phyloP scores from a whole-genome alignment of 2,888 invertebrate species.

The Seira sanloemensis region DNA sequence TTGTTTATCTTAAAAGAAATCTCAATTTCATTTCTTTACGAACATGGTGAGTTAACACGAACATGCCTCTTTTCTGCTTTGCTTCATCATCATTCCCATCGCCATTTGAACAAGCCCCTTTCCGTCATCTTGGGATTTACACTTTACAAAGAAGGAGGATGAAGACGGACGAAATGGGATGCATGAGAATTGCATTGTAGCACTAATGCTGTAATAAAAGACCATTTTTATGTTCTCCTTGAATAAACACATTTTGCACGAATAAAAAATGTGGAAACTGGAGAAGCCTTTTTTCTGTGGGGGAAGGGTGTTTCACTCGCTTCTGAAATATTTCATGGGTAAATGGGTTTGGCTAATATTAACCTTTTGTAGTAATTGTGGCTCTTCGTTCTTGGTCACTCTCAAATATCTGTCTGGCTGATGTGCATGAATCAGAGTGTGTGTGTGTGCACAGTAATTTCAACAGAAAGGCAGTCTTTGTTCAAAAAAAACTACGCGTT shows the following conservation, averaged over 20 bases:
- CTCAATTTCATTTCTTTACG: conserved; percentile 6
- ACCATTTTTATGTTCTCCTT: conserved; percentile 1
- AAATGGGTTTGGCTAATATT: conserved; percentile 3
- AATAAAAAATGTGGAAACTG: conserved; percentile 11
- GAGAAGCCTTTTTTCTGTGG: not conserved
- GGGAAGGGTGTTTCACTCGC: not conserved
- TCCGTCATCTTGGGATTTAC: not conserved
- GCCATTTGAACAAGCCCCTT: not conserved
- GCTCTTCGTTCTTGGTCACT: conserved; percentile 3
- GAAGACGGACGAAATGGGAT: not conserved
- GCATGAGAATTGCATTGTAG: not conserved
- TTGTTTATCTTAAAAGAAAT: conserved; percentile 7
- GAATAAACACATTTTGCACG: conserved; percentile 6
- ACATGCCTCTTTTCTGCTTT: not conserved
- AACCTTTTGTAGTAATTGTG: not conserved
- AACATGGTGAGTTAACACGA: conserved; percentile 1
- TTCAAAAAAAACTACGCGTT: too few species aligned
- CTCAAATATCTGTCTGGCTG: not conserved
- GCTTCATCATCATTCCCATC: not conserved
- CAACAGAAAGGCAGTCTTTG: too few species aligned
- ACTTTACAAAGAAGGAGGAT: not conserved
- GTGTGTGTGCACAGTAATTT: too few species aligned
- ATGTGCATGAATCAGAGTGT: not conserved
- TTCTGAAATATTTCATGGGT: not conserved
- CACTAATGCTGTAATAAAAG: not conserved